Evolutionary conservation across 2,888 invertebrate genomes (phyloP), one percentile per base, ranked within the genome.

Genomic region (Crocallis elinguaria): DNA sequence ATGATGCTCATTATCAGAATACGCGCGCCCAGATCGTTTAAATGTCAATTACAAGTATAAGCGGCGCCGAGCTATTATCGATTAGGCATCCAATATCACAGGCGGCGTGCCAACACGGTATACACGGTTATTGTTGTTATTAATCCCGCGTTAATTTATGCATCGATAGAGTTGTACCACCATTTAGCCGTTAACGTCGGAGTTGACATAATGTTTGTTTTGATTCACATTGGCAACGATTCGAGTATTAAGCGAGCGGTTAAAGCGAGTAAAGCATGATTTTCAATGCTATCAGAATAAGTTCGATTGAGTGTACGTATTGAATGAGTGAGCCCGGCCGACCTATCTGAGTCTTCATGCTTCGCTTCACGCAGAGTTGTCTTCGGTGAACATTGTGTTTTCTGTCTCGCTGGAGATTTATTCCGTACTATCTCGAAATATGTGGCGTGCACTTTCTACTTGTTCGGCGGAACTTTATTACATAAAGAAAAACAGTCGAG

Each of bases 311-410:
- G 59, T 52, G 42, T 61, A 58, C 62, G 39, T 61, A 57, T 62
- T 59, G 58, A 58, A 62, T 62, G 53, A 57, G 62, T 55, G 62
- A 66, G 64, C 63, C 60, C 58, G 52, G 57, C 53, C 68, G 55
- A 62, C 62, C 69, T 81, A 82, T 79, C 80, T 75, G 70, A 66
- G 69, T 61, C 62, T 79, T 82, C 67, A 78, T 73, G 77, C 73
- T 79, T 75, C 73, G 65, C 65, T 78, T 66, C 66, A 64, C 70
- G 46, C 64, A 50, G 54, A 57, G 62, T 57, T 56, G 69, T 73
- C 68, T 73, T 66, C 67, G 62, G 39, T 64, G 70, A 68, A 67
- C 73, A 72, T 67, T 67, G 66, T 71, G 63, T 66, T 64, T 60
- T 61, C 54, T 60, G 43, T 56, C 57, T 45, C 46, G 45, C 35